Evolutionary conservation across 2,797 vertebrate species (phyloP), one percentile per base, ranked within the genome.

Genomic region (Xiphophorus birchmanni): DNA sequence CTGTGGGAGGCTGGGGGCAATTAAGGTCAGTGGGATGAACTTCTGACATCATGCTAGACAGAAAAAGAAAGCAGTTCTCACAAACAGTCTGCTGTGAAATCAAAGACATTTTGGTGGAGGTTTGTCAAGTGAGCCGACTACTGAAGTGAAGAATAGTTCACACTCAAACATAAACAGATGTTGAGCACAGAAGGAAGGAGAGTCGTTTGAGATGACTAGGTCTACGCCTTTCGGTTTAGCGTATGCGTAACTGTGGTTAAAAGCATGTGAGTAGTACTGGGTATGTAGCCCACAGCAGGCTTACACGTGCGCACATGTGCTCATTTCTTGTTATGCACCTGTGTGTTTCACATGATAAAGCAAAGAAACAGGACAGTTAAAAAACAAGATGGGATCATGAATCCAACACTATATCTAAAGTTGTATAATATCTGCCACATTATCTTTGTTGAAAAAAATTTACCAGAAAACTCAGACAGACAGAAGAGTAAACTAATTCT

Each of bases 331-430:
- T 58, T 58, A 74, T 76, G 52, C 78, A 78, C 75, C 69, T 72
- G 72, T 54, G 17, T 48, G 77, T 42, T 56, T 73, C 74, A 77
- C 75, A 37, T 72, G 71, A 81, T n/a, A 29, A 56, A 80, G 26
- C 18, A 60, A 76, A 76, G 71, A 77, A 76, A 77, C 72, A 13
- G 60, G 73, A 67, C 23, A 77, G 78, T 85, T 75, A 37, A 71
- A 79, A 80, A 58, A 47, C 81, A 76, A 76, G 82, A 79, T 89
- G 84, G 88, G 75, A 56, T 52, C 50, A 21, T 45, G 29, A 78
- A 54, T 12, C 9, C 58, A 29, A 35, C 75, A 79, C 65, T 84
- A 82, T 47, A 60, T 69, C 69, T 82, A 76, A 72, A 88, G 48
- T 72, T 76, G 56, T 73, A 78, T 85, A 88, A 74, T 76, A 82